A percentile compares a stretch with the other conserved stretches of the same genome.
phyloP scores from a whole-genome alignment of 2,113 vertebrate species.

The Herpailurus yagouaroundi region DNA sequence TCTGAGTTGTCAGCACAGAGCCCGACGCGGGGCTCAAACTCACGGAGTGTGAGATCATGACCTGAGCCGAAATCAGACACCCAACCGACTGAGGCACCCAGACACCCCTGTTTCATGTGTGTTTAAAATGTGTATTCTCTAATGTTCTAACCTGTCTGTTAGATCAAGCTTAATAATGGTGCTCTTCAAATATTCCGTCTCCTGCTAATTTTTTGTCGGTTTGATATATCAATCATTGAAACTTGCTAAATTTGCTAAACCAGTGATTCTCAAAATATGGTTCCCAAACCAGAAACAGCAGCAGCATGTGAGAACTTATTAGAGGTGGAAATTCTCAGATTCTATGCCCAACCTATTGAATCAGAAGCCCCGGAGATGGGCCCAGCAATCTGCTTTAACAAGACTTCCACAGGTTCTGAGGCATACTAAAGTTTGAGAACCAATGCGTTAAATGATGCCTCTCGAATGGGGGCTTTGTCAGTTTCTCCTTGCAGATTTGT shows the following conservation, averaged over 20 bases:
- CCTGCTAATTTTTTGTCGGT: neutral
- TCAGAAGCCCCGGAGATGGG: neutral
- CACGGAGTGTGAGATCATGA: too few relatives aligned
- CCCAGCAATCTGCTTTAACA: neutral
- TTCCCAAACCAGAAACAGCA: neutral
- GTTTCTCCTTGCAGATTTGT: neutral
- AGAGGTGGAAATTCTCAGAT: neutral
- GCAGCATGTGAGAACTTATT: neutral
- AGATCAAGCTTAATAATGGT: neutral
- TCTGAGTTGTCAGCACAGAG: too few relatives aligned
- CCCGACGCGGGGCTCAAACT: too few relatives aligned
- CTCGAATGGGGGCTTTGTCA: neutral
- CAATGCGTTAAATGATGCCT: neutral
- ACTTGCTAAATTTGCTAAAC: neutral
- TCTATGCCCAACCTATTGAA: neutral
- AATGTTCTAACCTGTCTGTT: neutral
- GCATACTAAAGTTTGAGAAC: neutral
- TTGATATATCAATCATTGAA: neutral
- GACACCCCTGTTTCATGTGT: neutral
- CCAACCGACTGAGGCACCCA: too few relatives aligned
- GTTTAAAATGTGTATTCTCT: conserved; percentile 11
- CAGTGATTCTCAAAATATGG: neutral
- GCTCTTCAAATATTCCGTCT: neutral
- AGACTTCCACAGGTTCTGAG: neutral
- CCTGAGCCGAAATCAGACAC: too few relatives aligned